Base-by-base conservation (phyloP, 2,113 vertebrate genomes). In the Lipophrys pholis region DNA sequence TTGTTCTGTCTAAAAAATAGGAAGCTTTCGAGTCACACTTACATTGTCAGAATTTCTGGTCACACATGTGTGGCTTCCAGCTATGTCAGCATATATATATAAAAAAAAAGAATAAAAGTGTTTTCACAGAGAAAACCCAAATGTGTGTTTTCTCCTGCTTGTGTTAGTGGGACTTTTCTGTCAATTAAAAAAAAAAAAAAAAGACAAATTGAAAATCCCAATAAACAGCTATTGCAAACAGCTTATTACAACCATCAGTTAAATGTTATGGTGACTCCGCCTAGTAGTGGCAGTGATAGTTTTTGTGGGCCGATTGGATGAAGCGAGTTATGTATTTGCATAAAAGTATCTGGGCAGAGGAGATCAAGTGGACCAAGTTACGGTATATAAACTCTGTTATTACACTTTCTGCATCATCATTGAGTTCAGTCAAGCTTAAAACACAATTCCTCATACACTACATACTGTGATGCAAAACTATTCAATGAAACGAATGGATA, bases 1-100 rank as follows among this genome's bases (percentile, higher is more conserved):
- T 52, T 52, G 16, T 70, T 87, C 45, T 49, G 54, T 76, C 85
- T 88, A 88, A 88, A 88, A 90, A 86, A 87, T 90, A 82, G 46
- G 73, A 80, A 85, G 81, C 82, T 81, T 30, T 30, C 78, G 78
- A 49, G 81, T 90, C 79, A 55, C 66, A 61, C 75, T 43, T 59
- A 71, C 66, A 74, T 87, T 75, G 81, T 70, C 73, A 66, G 60
- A 71, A 59, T 61, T 49, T 48, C 68, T 64, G 70, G 68, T 81
- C 69, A 60, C 70, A 73, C 58, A 45, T 50, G 60, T 38, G 12
- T 43, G 53, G 36, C 64, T 68, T 55, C 56, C 45, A 69, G 48
- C 54, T 81, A 69, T 76, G 73, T 73, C 58, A 48, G 2, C 10
- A 42, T 2, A 42, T 42, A 42, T n/a, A n/a, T 2, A 42, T 42